Evolutionary conservation across 1,140 invertebrate species (phyloP).

Genomic region (Galleria mellonella): DNA sequence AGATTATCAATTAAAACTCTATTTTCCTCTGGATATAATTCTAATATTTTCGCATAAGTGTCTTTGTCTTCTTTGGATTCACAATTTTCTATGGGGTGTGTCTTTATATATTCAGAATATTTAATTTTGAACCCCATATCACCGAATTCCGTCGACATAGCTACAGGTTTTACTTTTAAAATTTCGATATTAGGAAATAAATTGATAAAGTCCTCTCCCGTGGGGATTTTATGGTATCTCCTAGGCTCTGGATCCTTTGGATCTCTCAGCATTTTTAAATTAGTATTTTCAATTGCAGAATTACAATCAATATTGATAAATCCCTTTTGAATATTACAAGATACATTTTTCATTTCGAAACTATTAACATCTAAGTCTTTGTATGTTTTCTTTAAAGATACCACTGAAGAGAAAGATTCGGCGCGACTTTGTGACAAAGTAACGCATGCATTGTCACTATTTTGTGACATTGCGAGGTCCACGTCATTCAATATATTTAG

Average conservation of each 20-base stretch:
- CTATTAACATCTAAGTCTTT: slow-evolving; percentile 50
- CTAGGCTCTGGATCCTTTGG: too few species aligned
- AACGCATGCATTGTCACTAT: slow-evolving; percentile 11
- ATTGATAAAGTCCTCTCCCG: slow-evolving; percentile 26
- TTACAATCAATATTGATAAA: not conserved
- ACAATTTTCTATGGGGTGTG: slow-evolving; percentile 13
- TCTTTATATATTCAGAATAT: slow-evolving; percentile 36
- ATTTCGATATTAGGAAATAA: slow-evolving; percentile 23
- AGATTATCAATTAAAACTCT: slow-evolving; percentile 12
- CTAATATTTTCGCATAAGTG: slow-evolving; percentile 23
- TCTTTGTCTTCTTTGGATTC: slow-evolving; percentile 20
- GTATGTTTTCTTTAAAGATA: slow-evolving; percentile 38
- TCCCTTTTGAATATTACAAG: too few species aligned
- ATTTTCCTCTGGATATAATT: slow-evolving; percentile 49
- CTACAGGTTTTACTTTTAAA: slow-evolving; percentile 11
- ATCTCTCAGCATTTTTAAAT: too few species aligned
- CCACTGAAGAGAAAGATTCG: slow-evolving; percentile 29
- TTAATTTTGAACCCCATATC: slow-evolving; percentile 50
- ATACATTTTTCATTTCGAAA: slow-evolving; percentile 22
- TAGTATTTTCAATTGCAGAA: not conserved
- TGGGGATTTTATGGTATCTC: slow-evolving; percentile 23
- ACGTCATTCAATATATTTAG: slow-evolving; percentile 41
- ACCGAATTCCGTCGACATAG: slow-evolving; percentile 36
- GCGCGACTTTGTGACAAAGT: slow-evolving; percentile 18
- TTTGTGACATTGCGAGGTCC: slow-evolving; percentile 12